Evolutionary conservation across 2,113 vertebrate species (phyloP), one percentile per base, ranked within the genome.

Genomic region (Vireo altiloquus): DNA sequence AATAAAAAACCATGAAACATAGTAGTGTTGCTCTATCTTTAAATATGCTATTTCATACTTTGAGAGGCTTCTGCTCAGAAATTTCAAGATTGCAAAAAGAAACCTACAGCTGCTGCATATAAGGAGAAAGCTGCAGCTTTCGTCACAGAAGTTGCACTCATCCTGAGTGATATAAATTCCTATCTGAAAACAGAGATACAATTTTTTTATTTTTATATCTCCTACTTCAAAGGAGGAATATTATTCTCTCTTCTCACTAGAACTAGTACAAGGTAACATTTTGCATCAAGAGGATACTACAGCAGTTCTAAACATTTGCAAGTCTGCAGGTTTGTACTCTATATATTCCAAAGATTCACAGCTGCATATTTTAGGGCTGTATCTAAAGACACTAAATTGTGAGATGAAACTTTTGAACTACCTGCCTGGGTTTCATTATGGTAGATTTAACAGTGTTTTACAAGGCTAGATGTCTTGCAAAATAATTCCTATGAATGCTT

Each of bases 31-130:
- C 59, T 95, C 50, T 95, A 27, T 61, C 86, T 94, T 94, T 81
- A 69, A 40, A 22, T 47, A 46, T 22, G 31, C 14, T 91, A 10
- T 72, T 92, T 72, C 33, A 27, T 78, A 47, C 65, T 90, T 82
- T 63, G 83, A 70, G 77, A 91, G 94, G 90, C 69, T 93, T 96
- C 75, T 80, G 52, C 72, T 53, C 60, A 71, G 74, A 92, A 92
- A 94, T 87, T 83, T 95, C 54, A 92, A 33, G 57, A 69, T 7
- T 75, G 64, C 5, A 72, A 77, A 82, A 78, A n/a, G 90, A 96
- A 95, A 25, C 40, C 17, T 87, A 64, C 37, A 65, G 46, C 84
- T 64, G 15, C 68, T 92, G 56, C 33, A 79, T 68, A 56, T 74
- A 71, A 68, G 61, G 56, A 82, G 46, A 80, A 83, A 39, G 39